Evolutionary conservation across 2,888 invertebrate species (phyloP).

Genomic region (Bimastos eiseni): DNA sequence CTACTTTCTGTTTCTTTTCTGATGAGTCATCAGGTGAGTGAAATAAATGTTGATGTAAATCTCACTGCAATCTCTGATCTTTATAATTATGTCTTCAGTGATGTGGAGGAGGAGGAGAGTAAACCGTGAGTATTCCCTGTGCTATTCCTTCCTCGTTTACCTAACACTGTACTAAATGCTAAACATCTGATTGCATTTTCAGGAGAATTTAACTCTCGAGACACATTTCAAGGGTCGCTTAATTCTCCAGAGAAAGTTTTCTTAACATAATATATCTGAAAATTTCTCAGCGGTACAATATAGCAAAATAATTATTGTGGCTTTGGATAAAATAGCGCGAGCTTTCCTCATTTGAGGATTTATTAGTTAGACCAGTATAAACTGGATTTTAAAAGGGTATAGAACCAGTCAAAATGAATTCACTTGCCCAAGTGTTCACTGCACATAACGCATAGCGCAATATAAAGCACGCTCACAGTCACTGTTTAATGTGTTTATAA

Average conservation of each 20-base stretch:
- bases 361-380: background rate
- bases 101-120: background rate
- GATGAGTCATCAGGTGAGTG: background rate
- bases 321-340: background rate
- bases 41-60: background rate
- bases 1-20: background rate
- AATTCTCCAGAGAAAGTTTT: background rate
- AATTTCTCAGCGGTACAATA: background rate
- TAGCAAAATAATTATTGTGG: background rate
- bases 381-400: background rate
- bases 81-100: background rate
- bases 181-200: too few species aligned
- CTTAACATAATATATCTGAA: background rate
- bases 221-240: background rate
- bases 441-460: too few species aligned
- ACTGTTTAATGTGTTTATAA: too few species aligned
- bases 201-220: too few species aligned
- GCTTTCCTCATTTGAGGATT: background rate
- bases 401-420: too few species aligned
- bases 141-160: background rate
- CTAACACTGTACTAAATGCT: background rate
- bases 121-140: background rate
- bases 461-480: too few species aligned
- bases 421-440: background rate
- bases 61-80: background rate